phyloP scores from a whole-genome alignment of 2,797 vertebrate species.

The Microctenopoma lineatum region DNA sequence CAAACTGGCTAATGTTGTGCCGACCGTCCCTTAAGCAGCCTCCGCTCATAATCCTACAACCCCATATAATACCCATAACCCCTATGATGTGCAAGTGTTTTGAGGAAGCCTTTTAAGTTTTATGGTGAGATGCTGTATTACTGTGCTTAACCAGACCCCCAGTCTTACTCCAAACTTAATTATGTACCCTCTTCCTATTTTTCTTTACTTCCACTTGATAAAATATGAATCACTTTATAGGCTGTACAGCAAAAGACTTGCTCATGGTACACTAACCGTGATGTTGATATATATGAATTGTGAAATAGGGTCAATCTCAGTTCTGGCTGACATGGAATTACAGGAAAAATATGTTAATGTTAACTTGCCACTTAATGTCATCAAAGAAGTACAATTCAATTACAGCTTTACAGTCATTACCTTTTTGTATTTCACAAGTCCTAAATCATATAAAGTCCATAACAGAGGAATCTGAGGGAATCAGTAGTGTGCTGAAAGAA shows the following conservation, averaged over 20 bases:
- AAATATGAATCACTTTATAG: neutral
- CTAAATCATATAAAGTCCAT: neutral
- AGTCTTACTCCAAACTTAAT: too few species aligned
- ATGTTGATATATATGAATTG: neutral
- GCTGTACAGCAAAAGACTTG: conserved; percentile 1
- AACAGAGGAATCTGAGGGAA: neutral
- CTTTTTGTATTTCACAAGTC: neutral
- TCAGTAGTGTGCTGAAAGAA: conserved; percentile 1
- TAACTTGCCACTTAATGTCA: conserved; percentile 2
- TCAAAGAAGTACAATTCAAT: conserved; percentile 3
- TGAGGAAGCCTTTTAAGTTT: too few species aligned
- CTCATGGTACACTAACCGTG: neutral
- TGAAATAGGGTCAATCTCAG: neutral
- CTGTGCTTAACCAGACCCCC: too few species aligned
- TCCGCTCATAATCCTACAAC: too few species aligned
- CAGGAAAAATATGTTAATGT: neutral
- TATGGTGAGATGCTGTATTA: too few species aligned
- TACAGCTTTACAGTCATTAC: neutral
- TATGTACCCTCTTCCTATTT: too few species aligned
- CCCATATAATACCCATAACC: too few species aligned
- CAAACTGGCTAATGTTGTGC: too few species aligned
- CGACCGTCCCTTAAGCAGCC: too few species aligned
- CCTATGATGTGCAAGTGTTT: too few species aligned
- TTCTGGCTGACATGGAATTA: conserved; percentile 1
- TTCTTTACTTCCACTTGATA: too few species aligned